Evolutionary conservation across 1,140 invertebrate species (phyloP), one percentile per base, ranked within the genome.

Genomic region (Scaptomyza hsui): DNA sequence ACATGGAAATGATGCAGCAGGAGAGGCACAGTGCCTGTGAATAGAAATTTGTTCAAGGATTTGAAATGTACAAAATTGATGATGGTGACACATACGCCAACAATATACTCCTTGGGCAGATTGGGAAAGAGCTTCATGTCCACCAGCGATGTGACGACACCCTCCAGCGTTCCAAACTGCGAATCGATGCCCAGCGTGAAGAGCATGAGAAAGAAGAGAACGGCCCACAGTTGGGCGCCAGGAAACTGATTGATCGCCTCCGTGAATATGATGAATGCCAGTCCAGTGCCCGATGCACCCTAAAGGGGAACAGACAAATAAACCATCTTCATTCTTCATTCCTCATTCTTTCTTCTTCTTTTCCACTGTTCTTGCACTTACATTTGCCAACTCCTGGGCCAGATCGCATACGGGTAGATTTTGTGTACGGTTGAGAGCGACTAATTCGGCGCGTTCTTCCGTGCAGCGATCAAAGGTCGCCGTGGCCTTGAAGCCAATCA

Each of bases 241-340:
- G 97, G 97, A 92, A 99, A 98, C 92, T 99, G 97, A 92, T 98
- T 97, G 71, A 99, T 98, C 0, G 97, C 98, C 92, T 99, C 97
- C 0, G 98, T 98, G 92, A 98, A 99, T 42, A 98, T 98, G 32
- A 99, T 98, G 82, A 99, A 99, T 0, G 97, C 97, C 26, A 99
- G 92, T 2, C 98, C 98, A 0, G 97, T 98, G 3, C 97, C 97
- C 3, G 97, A 97, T 0, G 97, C 97, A 2, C 97, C 97, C 97
- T 98, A 92, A 37, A 94, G 55, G 26, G 10, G 24, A 12, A 21
- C 0, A n/a, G 9, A 21, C n/a, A n/a, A n/a, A n/a, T n/a, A n/a
- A n/a, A n/a, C n/a, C n/a, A n/a, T n/a, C n/a, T n/a, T n/a, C n/a
- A n/a, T n/a, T n/a, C n/a, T n/a, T n/a, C n/a, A n/a, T n/a, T n/a